Base-by-base conservation (phyloP, 2,888 invertebrate genomes). In the Diaphora mendica region DNA sequence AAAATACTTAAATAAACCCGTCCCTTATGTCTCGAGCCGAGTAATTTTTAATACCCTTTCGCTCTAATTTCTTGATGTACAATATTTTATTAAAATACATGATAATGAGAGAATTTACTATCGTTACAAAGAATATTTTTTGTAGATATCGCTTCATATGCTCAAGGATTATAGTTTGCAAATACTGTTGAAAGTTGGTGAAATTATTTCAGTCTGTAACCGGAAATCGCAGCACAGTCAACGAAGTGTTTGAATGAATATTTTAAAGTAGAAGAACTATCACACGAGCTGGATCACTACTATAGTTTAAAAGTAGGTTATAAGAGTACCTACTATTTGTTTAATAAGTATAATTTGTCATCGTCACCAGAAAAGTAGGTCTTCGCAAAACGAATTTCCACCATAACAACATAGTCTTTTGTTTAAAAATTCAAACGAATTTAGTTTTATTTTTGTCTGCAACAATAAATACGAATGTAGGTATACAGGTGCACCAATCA, bases 1-100 rank as follows among this genome's bases (percentile, higher is more conserved):
- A 69, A 73, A 70, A 73, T 67, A 26, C 70, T 67, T 66, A 70
- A 69, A 55, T 59, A 59, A 69, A n/a, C 48, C 26, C 26, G 39
- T 68, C 20, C 51, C 23, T 72, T 64, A 64, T 39, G 15, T 64
- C 51, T 55, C 30, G 39, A 33, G 23, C 23, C 33, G 33, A 55
- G 44, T 48, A 30, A 62, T 62, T 62, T 30, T 30, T 17, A 17
- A 30, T 17, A 30, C 62, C 62, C 30, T 42, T 48, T n/a, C 15
- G 51, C 17, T 68, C 20, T 55, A 62, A 55, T 69, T 59, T 69
- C 59, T 3, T 11, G 5, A 26, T 23, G 13, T 44, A 44, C 23
- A 44, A 8, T 44, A 11, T 30, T 48, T 48, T 44, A 66, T 66
- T 30, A 66, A 44, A 30, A 30, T 26, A 2, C 67, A 30, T 11